Evolutionary conservation across 2,888 invertebrate species (phyloP).

Genomic region (Strigamia crassipes): DNA sequence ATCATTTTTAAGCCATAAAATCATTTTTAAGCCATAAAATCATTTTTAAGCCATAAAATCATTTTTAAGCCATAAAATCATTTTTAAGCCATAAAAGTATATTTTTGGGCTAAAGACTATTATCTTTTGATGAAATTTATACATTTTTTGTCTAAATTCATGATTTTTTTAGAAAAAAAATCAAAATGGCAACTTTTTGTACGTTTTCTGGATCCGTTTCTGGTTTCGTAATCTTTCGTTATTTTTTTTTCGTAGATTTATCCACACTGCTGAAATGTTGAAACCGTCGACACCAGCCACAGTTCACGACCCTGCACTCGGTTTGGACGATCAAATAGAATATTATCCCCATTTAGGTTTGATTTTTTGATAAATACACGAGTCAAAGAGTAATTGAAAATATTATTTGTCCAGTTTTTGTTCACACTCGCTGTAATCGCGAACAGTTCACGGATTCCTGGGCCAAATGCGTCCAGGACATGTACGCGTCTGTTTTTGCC

Average conservation of each 20-base stretch:
- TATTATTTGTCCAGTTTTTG: constrained; percentile 64
- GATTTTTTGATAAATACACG: too few species aligned
- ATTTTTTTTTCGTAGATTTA: constrained; percentile 71
- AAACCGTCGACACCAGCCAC: constrained; percentile 74
- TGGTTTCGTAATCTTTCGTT: too few species aligned
- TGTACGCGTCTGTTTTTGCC: constrained; percentile 55
- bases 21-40: too few species aligned
- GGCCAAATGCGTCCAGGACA: constrained; percentile 55
- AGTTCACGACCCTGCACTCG: constrained; percentile 62
- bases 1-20: constrained; percentile 34
- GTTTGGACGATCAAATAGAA: constrained; percentile 68
- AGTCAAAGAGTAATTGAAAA: not conserved
- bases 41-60: too few species aligned
- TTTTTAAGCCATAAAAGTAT: too few species aligned
- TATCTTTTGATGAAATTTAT: too few species aligned
- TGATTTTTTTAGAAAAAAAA: too few species aligned
- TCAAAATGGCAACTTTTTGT: too few species aligned
- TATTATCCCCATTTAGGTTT: constrained; percentile 75
- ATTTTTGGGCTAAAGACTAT: too few species aligned
- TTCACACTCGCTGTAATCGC: constrained; percentile 79
- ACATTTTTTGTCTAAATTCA: too few species aligned
- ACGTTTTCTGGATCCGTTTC: too few species aligned
- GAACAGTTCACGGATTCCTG: constrained; percentile 65
- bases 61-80: too few species aligned
- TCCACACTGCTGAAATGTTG: constrained; percentile 84